phyloP scores from a whole-genome alignment of 2,797 vertebrate species.

The Enoplosus armatus region DNA sequence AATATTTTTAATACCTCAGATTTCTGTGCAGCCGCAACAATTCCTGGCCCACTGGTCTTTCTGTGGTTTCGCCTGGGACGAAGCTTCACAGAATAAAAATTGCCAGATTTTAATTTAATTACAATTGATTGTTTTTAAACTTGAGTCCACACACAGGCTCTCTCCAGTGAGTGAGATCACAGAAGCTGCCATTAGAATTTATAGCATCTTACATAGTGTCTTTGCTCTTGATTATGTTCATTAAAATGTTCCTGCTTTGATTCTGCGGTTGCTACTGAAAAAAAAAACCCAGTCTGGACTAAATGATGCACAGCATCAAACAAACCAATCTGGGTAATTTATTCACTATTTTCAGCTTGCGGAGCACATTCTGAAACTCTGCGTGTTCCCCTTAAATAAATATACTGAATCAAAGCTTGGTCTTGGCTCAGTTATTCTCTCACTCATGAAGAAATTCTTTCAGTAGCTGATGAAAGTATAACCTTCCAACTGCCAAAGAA shows the following conservation, averaged over 20 bases:
- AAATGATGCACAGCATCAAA: constrained; percentile 65
- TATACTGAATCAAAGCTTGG: constrained; percentile 44
- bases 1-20: constrained; percentile 75
- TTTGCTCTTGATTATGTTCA: constrained; percentile 51
- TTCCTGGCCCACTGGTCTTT: constrained; percentile 55
- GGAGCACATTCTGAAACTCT: constrained; percentile 50
- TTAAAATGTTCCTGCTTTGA: constrained; percentile 60
- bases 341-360: constrained; percentile 49
- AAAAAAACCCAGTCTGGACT: constrained; percentile 15
- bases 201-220: constrained; percentile 21
- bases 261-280: constrained; percentile 50
- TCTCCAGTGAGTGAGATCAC: constrained; percentile 37
- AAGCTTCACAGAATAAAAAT: constrained; percentile 53
- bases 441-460: constrained; percentile 32
- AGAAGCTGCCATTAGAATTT: constrained; percentile 41
- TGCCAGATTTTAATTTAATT: constrained; percentile 62
- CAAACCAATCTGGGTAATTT: constrained; percentile 37
- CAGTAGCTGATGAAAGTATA: constrained; percentile 46
- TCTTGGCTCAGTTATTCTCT: constrained; percentile 38
- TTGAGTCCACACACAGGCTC: constrained; percentile 37
- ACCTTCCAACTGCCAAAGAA: constrained; percentile 46
- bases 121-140: constrained; percentile 60
- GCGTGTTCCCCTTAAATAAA: constrained; percentile 52
- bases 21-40: constrained; percentile 67
- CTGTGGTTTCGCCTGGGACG: constrained; percentile 53